phyloP scores from a whole-genome alignment of 2,113 vertebrate species.

The Sander vitreus region DNA sequence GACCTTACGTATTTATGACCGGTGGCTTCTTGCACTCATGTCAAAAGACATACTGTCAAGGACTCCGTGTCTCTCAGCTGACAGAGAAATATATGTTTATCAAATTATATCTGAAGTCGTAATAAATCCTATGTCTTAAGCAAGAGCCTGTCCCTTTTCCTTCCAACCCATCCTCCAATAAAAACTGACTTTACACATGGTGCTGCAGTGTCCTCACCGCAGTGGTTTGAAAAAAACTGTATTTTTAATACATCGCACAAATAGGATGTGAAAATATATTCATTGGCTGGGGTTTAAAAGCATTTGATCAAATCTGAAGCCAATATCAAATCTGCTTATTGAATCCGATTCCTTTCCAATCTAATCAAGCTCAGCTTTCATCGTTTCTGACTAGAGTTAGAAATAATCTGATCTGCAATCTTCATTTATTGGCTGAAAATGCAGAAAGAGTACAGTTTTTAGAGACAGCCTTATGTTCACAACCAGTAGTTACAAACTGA shows the following conservation, averaged over 20 bases:
- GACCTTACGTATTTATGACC: constrained; percentile 57
- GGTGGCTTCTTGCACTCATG: constrained; percentile 22
- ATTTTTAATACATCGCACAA: background rate
- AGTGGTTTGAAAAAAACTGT: background rate
- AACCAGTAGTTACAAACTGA: background rate
- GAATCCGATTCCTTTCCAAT: background rate
- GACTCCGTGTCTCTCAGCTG: constrained; percentile 11
- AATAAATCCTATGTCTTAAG: constrained; percentile 7
- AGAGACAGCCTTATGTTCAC: background rate
- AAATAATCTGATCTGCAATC: background rate
- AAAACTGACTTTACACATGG: background rate
- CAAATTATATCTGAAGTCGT: constrained; percentile 31
- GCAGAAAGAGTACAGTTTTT: background rate
- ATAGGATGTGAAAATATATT: background rate
- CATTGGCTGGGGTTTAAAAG: constrained; percentile 2
- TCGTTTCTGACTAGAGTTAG: background rate
- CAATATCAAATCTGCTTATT: background rate
- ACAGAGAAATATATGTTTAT: constrained; percentile 38
- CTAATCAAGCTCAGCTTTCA: background rate
- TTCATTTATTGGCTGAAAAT: background rate
- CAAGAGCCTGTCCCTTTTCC: background rate
- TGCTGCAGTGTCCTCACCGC: background rate
- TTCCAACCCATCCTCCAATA: background rate
- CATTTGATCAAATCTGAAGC: background rate
- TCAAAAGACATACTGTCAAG: constrained; percentile 42